These are phyloP conservation scores for Neodiprion pinetum DNA, from an alignment of 1,140 invertebrate genomes.

Conservation along the genomic window DNA sequence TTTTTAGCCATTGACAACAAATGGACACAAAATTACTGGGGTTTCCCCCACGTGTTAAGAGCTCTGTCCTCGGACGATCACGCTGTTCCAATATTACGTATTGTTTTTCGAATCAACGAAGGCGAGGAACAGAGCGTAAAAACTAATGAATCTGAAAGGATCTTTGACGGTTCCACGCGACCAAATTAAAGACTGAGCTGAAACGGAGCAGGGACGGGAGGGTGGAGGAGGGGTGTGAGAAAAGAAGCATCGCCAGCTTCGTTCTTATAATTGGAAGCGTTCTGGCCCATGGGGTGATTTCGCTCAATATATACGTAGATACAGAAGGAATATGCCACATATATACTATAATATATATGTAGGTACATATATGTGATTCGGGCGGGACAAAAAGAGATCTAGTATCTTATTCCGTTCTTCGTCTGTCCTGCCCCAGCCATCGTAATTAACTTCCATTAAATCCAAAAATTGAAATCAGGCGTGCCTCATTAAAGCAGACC, in stretches of 20 bases:
- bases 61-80: no score
- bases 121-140: not conserved
- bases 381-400: not conserved
- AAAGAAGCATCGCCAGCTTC: not conserved
- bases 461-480: no score
- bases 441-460: not conserved
- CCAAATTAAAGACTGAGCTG: not conserved
- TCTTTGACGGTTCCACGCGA: not conserved
- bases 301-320: not conserved
- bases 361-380: no score
- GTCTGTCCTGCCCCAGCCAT: not conserved
- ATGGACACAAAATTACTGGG: not conserved
- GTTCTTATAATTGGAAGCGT: not conserved
- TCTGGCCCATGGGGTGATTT: not conserved
- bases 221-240: not conserved
- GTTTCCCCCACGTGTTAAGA: no score
- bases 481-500: no score
- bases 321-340: not conserved
- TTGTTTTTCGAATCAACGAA: not conserved
- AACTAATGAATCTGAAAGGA: not conserved
- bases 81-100: not conserved
- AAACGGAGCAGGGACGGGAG: not conserved
- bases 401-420: not conserved
- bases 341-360: no score
- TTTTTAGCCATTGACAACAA: not conserved